Evolutionary conservation across 1,140 invertebrate species (phyloP), one percentile per base, ranked within the genome.

Genomic region (Bombus impatiens): DNA sequence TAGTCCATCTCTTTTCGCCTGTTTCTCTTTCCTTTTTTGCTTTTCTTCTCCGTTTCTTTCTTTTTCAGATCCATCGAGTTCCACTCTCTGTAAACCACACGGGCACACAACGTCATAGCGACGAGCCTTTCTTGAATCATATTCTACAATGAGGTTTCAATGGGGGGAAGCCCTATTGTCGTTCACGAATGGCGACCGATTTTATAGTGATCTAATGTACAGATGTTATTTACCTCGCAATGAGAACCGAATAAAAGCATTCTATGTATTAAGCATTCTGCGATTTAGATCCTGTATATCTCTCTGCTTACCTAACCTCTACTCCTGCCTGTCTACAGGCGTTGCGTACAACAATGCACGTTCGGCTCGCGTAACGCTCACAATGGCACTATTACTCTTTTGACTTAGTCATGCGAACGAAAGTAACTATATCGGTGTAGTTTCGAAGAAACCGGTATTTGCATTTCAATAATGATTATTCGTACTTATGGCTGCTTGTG

Each of bases 151-250:
- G 90, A 92, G 93, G 93, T 93, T 94, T 94, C 89, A 94, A 94
- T 94, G 90, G 94, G 92, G 79, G 81, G 87, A 78, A 85, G 70
- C 70, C 86, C 92, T 87, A 94, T 94, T 94, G 94, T 94, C 87
- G 89, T 89, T 87, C 88, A 68, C 92, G 90, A 92, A 94, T 94
- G 93, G 92, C 94, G 91, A 93, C 90, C 94, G 93, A 94, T 94
- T 94, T 94, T 92, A 94, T 94, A 93, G 93, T 94, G 93, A 94
- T 94, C 93, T 94, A 94, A 94, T 94, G 94, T 94, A 94, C 94
- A 94, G 94, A 94, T 94, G 94, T 94, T 94, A 94, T 94, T 94
- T 94, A 92, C 93, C 93, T 77, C 91, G 93, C 94, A 94, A 94
- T 94, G 90, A 94, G 92, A 94, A 93, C 92, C 88, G 93, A 93